These are phyloP conservation scores for Mormoops blainvillei DNA, from an alignment of 2,113 vertebrate species.

Conservation along the genomic window DNA sequence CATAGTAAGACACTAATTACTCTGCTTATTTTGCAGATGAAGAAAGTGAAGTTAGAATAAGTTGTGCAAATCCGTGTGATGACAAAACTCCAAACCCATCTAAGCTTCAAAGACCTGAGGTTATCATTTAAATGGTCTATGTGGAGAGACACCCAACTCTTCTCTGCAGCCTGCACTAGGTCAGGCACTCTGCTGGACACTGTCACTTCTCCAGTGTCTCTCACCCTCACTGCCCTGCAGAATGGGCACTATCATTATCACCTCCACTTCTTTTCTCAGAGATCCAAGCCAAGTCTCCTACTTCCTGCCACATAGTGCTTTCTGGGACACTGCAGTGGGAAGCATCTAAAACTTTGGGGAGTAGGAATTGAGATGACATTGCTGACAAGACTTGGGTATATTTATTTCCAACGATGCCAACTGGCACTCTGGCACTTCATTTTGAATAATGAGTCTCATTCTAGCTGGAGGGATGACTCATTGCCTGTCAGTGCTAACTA, in stretches of 20 bases:
- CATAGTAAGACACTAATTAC: not conserved
- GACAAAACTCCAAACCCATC: not conserved
- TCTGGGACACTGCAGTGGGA: not conserved
- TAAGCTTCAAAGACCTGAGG: not conserved
- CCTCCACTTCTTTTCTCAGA: not conserved
- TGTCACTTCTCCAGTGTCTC: not conserved
- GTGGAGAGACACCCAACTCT: not conserved
- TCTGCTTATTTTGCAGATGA: not conserved
- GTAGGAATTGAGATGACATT: not conserved
- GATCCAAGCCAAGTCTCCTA: not conserved
- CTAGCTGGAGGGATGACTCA: slow-evolving; percentile 33
- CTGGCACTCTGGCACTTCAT: not conserved
- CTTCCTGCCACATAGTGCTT: not conserved
- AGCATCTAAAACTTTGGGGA: not conserved
- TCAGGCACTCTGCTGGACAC: not conserved
- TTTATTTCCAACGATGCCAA: slow-evolving; percentile 50
- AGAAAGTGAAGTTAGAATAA: not conserved
- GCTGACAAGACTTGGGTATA: slow-evolving; percentile 27
- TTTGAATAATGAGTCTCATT: slow-evolving; percentile 45
- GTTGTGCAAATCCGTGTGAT: not conserved
- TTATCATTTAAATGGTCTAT: not conserved
- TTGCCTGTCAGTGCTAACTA: slow-evolving; percentile 32
- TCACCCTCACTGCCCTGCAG: not conserved
- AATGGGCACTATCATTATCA: not conserved
- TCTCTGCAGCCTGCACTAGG: not conserved